These are phyloP conservation scores for Oostethus manadensis DNA, from an alignment of 2,113 vertebrate species.

Conservation along the genomic window DNA sequence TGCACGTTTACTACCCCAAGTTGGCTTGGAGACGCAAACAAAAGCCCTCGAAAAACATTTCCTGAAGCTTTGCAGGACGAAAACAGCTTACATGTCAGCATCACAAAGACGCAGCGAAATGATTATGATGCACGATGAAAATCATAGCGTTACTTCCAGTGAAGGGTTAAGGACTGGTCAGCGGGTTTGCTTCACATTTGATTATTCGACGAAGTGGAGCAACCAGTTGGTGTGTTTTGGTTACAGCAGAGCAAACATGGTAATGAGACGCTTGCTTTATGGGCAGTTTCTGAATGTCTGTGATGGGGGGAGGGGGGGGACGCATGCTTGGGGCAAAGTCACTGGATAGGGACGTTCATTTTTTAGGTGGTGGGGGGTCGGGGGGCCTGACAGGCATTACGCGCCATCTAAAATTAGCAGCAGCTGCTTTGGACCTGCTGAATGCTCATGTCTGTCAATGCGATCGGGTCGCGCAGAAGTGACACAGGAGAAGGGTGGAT, in stretches of 20 bases:
- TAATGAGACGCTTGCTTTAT: slow-evolving; percentile 19
- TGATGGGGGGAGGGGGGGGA: slow-evolving; percentile 18
- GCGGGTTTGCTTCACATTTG: not conserved
- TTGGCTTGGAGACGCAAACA: not conserved
- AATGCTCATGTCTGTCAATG: slow-evolving; percentile 25
- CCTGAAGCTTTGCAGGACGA: no score
- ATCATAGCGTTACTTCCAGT: not conserved
- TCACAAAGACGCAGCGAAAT: not conserved
- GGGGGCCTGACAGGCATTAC: slow-evolving; percentile 36
- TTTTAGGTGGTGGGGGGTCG: slow-evolving; percentile 32
- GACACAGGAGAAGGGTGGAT: slow-evolving; percentile 19
- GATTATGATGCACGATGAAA: not conserved
- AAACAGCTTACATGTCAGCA: not conserved
- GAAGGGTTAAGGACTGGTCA: not conserved
- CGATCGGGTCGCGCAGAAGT: slow-evolving; percentile 18
- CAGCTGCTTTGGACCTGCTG: slow-evolving; percentile 57
- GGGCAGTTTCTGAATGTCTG: slow-evolving; percentile 16
- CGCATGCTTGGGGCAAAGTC: slow-evolving; percentile 36
- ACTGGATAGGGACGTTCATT: slow-evolving; percentile 28
- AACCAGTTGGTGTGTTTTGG: not conserved
- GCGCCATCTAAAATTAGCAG: slow-evolving; percentile 64
- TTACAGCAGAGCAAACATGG: not conserved
- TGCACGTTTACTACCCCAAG: no score
- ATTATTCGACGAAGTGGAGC: slow-evolving; percentile 7
- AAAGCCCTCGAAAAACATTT: not conserved